Conservation (phyloP, 1,140 invertebrate species). For the Panagrolaimus sp. region DNA sequence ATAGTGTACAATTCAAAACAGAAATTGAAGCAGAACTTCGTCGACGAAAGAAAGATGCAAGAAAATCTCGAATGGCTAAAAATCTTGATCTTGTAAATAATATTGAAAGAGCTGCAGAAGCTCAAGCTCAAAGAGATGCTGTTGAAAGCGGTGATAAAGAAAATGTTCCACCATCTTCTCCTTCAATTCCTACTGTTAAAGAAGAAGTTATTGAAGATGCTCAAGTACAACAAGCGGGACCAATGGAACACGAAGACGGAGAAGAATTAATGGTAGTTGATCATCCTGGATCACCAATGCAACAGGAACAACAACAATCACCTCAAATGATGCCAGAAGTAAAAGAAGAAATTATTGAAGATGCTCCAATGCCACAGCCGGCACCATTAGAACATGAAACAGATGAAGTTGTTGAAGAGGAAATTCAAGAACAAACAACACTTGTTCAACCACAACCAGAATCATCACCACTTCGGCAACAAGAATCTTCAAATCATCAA, state of each 20-base stretch:
- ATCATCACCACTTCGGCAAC: background rate
- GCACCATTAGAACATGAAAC: too few relatives aligned
- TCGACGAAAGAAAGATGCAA: background rate
- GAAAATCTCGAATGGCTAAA: slow-evolving; percentile 1
- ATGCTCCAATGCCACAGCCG: background rate
- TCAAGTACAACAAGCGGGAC: background rate
- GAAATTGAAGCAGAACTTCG: slow-evolving; percentile 6
- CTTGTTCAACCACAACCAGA: background rate
- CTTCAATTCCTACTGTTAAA: background rate
- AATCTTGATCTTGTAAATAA: background rate
- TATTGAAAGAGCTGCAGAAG: background rate
- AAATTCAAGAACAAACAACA: background rate
- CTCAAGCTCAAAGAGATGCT: background rate
- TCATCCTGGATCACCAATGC: too few relatives aligned
- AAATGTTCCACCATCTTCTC: background rate
- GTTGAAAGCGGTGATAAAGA: background rate
- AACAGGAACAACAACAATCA: background rate
- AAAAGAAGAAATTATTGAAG: too few relatives aligned
- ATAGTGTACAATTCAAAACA: slow-evolving; percentile 5
- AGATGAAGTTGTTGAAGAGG: background rate
- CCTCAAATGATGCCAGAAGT: background rate
- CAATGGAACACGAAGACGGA: too few relatives aligned
- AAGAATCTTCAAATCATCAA: too few relatives aligned
- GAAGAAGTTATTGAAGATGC: background rate
- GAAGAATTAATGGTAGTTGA: too few relatives aligned